Evolutionary conservation across 2,797 vertebrate genomes (phyloP).

Genomic region (Enteromius viviparus): DNA sequence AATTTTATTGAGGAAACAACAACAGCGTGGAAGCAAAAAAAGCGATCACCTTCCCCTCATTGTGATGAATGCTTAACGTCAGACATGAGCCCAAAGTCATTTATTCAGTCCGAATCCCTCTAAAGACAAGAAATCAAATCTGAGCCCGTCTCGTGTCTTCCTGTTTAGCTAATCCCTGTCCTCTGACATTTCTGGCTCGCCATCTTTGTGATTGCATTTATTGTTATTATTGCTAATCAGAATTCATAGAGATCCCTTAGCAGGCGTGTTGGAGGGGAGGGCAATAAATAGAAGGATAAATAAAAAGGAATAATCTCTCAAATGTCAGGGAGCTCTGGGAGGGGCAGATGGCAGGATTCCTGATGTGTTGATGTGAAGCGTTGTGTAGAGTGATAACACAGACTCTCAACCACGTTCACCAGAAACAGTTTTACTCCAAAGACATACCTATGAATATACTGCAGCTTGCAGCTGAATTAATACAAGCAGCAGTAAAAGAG

Average conservation of each 20-base stretch:
- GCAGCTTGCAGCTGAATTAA: neutral
- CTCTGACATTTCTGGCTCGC: constrained; percentile 68
- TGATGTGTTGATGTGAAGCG: neutral
- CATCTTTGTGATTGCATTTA: constrained; percentile 68
- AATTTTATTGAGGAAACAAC: constrained; percentile 29
- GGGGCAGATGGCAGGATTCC: constrained; percentile 35
- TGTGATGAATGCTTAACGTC: constrained; percentile 68
- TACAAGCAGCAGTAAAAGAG: neutral
- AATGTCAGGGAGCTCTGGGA: constrained; percentile 57
- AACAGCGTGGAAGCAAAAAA: neutral
- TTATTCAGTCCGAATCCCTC: constrained; percentile 63
- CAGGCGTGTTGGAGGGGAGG: constrained; percentile 45
- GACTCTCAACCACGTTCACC: too few relatives aligned
- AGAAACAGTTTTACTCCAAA: neutral
- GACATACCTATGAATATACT: neutral
- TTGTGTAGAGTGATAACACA: neutral
- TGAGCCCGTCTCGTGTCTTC: constrained; percentile 67
- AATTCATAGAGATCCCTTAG: constrained; percentile 58
- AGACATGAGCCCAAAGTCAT: constrained; percentile 71
- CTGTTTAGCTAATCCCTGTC: constrained; percentile 71
- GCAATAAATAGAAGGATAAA: constrained; percentile 69
- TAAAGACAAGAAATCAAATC: constrained; percentile 65
- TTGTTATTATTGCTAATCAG: constrained; percentile 74
- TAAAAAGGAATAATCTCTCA: constrained; percentile 60
- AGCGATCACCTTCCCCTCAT: constrained; percentile 66